Base-by-base conservation (phyloP, 2,797 vertebrate species). In the Spheniscus humboldti region DNA sequence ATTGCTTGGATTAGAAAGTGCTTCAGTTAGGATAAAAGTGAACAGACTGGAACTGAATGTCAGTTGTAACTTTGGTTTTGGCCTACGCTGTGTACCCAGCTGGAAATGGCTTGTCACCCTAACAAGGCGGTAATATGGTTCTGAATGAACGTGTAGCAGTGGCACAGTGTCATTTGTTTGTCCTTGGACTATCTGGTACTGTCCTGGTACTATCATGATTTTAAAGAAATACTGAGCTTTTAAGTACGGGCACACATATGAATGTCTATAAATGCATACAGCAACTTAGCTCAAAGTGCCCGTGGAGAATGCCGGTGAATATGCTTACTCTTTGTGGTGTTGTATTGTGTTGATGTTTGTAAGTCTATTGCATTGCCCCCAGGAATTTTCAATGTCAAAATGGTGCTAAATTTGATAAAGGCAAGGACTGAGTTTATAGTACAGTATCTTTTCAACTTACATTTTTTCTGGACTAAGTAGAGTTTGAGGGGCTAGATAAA, bases 171-270 rank as follows among this genome's bases (percentile, higher is more conserved):
- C 74, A 27, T 41, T 73, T 15, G 0, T 18, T 27, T 30, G 31
- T 27, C 57, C 41, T 57, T 41, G 67, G 41, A 22, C 62, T 68
- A 3, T 5, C 71, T 48, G 45, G 27, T 35, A 3, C 28, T 66
- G 55, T 16, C 41, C 43, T 74, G n/a, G 22, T 18, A 19, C 33
- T 2, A 16, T 37, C 20, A 33, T 1, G 3, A 7, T 19, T 60
- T 35, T 2, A 43, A 59, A 50, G 39, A 59, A 68, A 63, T 35
- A 28, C 39, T 53, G 14, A 7, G 31, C 8, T 83, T 66, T 68
- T 43, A n/a, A 13, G 4, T 17, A 2, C 10, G 33, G 41, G 30
- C 15, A 15, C 1, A 0, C 6, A 3, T 25, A 35, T 53, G 19
- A 24, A 5, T 59, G n/a, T 72, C 74, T 79, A 0, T 39, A 17